Conservation (phyloP, 2,888 invertebrate species). For the Antheraea assamensis region DNA sequence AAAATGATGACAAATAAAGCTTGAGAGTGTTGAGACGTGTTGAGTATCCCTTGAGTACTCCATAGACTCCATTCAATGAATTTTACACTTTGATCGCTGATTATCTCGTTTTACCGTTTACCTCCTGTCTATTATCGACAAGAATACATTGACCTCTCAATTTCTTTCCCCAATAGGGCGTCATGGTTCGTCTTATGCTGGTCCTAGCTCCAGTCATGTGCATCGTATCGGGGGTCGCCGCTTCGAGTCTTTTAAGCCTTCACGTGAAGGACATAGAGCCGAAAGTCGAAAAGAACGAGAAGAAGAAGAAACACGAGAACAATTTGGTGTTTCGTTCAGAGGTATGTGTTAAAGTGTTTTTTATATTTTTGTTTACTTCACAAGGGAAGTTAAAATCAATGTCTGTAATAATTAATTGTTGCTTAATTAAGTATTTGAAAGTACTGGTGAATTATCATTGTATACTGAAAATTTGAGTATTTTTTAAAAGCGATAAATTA, state of each 20-base stretch:
- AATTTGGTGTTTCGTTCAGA: slow-evolving; percentile 91
- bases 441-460: no score
- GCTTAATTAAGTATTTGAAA: no score
- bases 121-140: background rate
- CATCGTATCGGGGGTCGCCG: slow-evolving; percentile 97
- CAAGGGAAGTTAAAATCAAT: no score
- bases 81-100: slow-evolving; percentile 86
- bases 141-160: slow-evolving; percentile 30
- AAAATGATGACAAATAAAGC: slow-evolving; percentile 65
- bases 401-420: no score
- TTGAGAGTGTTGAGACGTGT: slow-evolving; percentile 71
- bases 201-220: slow-evolving; percentile 99
- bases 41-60: slow-evolving; percentile 48
- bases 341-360: slow-evolving; percentile 65
- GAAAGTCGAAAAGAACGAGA: slow-evolving; percentile 85
- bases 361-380: no score
- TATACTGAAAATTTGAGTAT: no score
- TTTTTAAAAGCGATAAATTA: no score
- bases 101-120: slow-evolving; percentile 11
- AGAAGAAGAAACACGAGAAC: slow-evolving; percentile 85
- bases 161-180: slow-evolving; percentile 85
- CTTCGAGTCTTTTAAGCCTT: slow-evolving; percentile 90
- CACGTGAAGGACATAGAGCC: slow-evolving; percentile 93
- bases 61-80: slow-evolving; percentile 77
- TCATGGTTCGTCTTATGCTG: slow-evolving; percentile 99